Evolutionary conservation across 23 tunicate species (phyloP).

Genomic region (Oikopleura vanhoeffeni): DNA sequence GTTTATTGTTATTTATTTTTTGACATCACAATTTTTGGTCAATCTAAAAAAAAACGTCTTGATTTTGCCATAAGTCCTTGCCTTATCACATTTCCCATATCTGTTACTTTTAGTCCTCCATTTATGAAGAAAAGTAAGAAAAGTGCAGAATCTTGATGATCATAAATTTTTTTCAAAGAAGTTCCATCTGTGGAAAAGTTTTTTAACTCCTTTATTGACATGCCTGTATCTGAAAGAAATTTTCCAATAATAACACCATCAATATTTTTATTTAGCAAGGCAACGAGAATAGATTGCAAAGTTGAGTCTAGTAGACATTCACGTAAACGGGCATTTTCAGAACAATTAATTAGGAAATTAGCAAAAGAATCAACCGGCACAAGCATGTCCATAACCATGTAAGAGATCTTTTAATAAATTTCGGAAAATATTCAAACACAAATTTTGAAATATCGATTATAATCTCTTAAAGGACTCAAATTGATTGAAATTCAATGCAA

Average conservation of each 20-base stretch:
- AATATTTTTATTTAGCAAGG: background rate
- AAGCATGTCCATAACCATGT: too few relatives aligned
- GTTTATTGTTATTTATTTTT: too few relatives aligned
- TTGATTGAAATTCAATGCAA: too few relatives aligned
- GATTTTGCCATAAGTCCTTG: too few relatives aligned
- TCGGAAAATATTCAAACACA: too few relatives aligned
- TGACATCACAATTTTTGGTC: too few relatives aligned
- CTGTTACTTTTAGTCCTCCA: background rate
- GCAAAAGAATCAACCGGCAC: too few relatives aligned
- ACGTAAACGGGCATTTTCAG: background rate
- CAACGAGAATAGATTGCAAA: background rate
- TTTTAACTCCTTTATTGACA: background rate
- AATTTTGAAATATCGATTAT: too few relatives aligned
- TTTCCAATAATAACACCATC: background rate
- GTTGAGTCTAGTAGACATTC: background rate
- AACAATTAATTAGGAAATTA: background rate
- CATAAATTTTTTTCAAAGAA: background rate
- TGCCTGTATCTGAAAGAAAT: background rate
- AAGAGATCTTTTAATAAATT: too few relatives aligned
- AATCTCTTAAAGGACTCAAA: too few relatives aligned
- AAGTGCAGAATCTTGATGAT: background rate
- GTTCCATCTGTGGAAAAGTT: background rate
- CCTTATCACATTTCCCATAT: background rate
- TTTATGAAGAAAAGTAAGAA: background rate
- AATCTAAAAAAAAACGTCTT: too few relatives aligned